Percentiles rank a stretch among this genome's conserved stretches.
phyloP scores from a whole-genome alignment of 1,140 invertebrate species.

The Micrasema longulum region DNA sequence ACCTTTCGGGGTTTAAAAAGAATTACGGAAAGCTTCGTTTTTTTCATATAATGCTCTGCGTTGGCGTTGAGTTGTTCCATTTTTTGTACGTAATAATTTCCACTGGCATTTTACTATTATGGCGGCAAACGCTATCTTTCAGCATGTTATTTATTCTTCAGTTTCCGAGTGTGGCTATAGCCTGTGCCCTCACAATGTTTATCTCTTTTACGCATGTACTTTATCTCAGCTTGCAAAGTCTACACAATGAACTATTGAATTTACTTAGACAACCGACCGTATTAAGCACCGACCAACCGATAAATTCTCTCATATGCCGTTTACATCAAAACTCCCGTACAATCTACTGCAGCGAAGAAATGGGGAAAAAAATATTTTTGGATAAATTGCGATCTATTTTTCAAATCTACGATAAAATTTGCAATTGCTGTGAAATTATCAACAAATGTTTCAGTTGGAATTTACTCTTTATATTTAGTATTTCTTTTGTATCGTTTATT shows the following conservation, averaged over 20 bases:
- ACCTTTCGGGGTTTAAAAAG: not conserved
- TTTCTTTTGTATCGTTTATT: not conserved
- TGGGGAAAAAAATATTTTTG: not conserved
- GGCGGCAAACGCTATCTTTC: not conserved
- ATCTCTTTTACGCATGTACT: not conserved
- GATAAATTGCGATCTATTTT: conserved; percentile 12
- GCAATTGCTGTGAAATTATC: not conserved
- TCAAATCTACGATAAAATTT: conserved; percentile 22
- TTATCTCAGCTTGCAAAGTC: not conserved
- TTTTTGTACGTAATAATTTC: not conserved
- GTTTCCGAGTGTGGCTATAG: not conserved
- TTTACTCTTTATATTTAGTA: not conserved
- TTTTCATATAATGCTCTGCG: not conserved
- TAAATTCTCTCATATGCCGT: not conserved
- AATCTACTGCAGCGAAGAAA: conserved; percentile 1
- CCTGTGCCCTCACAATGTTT: not conserved
- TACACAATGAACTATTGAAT: not conserved
- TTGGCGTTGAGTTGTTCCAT: not conserved
- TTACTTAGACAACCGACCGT: not conserved
- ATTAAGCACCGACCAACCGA: conserved; percentile 3
- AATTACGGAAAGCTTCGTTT: conserved; percentile 8
- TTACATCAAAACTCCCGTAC: not conserved
- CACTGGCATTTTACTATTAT: not conserved
- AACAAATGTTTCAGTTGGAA: conserved; percentile 17
- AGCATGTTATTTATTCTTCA: not conserved